phyloP scores from a whole-genome alignment of 1,140 invertebrate species.

The Drosophila arizonae region DNA sequence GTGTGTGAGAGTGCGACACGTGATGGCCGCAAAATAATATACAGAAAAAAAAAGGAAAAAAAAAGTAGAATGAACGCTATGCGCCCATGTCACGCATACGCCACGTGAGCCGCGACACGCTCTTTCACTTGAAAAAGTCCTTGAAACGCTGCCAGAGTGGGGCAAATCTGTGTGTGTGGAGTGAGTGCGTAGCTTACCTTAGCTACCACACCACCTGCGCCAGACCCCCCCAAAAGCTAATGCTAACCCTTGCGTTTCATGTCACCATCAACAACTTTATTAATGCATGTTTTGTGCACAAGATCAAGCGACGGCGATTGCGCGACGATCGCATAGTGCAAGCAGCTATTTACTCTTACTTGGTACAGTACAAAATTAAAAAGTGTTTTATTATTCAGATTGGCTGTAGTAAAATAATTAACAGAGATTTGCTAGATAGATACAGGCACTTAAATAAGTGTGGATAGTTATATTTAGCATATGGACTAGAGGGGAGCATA shows the following conservation, averaged over 20 bases:
- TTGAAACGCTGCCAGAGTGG: slow-evolving; percentile 44
- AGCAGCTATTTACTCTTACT: slow-evolving; percentile 1
- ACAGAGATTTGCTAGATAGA: not conserved
- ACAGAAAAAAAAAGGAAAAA: not conserved
- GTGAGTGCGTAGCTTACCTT: not conserved
- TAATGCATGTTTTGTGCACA: slow-evolving; percentile 36
- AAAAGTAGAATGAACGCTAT: slow-evolving; percentile 23
- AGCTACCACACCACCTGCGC: too few species aligned
- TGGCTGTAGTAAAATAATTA: not conserved
- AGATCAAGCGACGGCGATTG: slow-evolving; percentile 19
- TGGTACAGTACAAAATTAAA: slow-evolving; percentile 16
- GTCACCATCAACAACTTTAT: slow-evolving; percentile 24
- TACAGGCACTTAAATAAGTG: not conserved
- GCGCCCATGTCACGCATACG: slow-evolving; percentile 66
- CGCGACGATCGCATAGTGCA: slow-evolving; percentile 3
- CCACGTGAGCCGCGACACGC: slow-evolving; percentile 41
- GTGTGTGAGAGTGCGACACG: slow-evolving; percentile 8
- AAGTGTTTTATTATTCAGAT: slow-evolving; percentile 7
- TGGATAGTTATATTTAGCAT: not conserved
- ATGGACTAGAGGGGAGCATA: too few species aligned
- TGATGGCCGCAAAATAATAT: slow-evolving; percentile 3
- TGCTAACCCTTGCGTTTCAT: slow-evolving; percentile 19
- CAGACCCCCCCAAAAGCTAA: not conserved
- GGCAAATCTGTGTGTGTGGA: not conserved
- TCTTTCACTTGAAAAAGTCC: slow-evolving; percentile 47